Evolutionary conservation across 2,797 vertebrate genomes (phyloP).

Genomic region (Halcyon smyrnensis): DNA sequence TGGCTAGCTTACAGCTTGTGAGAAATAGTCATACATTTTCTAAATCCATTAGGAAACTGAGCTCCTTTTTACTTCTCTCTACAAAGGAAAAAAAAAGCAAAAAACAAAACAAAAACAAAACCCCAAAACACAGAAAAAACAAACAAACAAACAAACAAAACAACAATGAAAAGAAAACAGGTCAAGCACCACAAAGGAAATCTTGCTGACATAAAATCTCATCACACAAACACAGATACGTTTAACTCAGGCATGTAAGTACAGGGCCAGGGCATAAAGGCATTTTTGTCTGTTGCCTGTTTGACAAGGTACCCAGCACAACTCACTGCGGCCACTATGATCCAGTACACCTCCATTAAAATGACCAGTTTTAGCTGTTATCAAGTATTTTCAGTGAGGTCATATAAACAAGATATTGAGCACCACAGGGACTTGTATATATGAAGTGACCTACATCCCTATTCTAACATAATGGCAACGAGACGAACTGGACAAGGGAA

Average conservation of each 20-base stretch:
- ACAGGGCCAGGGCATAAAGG: constrained; percentile 1
- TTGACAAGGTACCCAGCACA: neutral
- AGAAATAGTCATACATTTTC: neutral
- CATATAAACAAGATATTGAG: neutral
- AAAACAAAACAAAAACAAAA: too few relatives aligned
- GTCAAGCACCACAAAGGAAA: neutral
- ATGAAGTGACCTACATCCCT: neutral
- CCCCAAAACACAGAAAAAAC: too few relatives aligned
- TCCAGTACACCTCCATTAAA: neutral
- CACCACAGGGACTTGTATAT: neutral
- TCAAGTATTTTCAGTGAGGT: neutral
- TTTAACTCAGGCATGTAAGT: constrained; percentile 4
- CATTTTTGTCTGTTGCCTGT: neutral
- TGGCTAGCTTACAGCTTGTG: neutral
- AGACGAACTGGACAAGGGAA: neutral
- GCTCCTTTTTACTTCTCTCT: neutral
- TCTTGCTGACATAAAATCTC: neutral
- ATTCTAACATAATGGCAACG: neutral
- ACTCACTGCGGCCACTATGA: neutral
- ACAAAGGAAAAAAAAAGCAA: neutral
- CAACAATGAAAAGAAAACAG: neutral
- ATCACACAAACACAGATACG: neutral
- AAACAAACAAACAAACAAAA: too few relatives aligned
- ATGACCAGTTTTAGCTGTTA: neutral
- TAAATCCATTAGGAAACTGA: neutral